Conservation (phyloP, 2,113 vertebrate genomes). For the Oceanodroma tethys region DNA sequence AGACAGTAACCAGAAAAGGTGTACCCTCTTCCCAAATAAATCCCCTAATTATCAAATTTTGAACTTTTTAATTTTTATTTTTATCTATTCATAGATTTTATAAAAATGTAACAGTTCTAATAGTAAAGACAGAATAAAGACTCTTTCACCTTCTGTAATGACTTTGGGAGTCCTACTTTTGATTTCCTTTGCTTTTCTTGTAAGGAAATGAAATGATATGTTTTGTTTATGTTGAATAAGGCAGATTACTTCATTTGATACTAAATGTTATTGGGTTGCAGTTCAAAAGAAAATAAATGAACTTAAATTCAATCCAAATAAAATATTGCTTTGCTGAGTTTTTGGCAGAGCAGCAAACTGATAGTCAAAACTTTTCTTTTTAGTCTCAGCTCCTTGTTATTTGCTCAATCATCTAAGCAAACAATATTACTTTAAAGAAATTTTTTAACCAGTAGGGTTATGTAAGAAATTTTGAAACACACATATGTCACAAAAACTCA, state of each 20-base stretch:
- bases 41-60: not conserved
- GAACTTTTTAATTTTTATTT: not conserved
- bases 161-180: not conserved
- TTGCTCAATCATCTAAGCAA: not conserved
- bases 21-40: not conserved
- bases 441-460: not conserved
- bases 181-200: not conserved
- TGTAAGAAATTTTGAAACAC: not conserved
- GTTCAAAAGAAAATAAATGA: not conserved
- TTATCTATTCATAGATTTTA: not conserved
- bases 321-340: not conserved
- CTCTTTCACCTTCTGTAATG: not conserved
- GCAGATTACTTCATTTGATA: not conserved
- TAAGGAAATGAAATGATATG: not conserved
- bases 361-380: not conserved
- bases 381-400: not conserved
- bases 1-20: not conserved
- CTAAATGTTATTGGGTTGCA: not conserved
- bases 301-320: not conserved
- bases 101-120: not conserved
- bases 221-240: not conserved
- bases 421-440: not conserved
- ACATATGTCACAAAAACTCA: not conserved
- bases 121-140: not conserved
- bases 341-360: not conserved